Base-by-base conservation (phyloP, 1,140 invertebrate genomes). In the Orius insidiosus region DNA sequence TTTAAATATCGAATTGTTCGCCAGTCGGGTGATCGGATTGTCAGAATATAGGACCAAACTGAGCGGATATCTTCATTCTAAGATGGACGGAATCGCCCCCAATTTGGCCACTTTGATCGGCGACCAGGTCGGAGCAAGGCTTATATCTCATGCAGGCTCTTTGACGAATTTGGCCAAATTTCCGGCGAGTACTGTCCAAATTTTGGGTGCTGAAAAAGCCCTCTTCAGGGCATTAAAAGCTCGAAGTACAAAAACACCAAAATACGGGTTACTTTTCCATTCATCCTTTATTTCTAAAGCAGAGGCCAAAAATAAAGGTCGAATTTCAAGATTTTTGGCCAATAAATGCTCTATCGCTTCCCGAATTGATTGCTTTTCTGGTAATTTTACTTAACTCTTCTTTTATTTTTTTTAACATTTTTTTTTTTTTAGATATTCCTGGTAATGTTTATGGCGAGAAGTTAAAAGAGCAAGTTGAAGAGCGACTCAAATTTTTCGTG, bases 281-380 rank as follows among this genome's bases (percentile, higher is more conserved):
- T 84, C 95, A 1, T 80, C 88, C 53, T 62, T 98, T 5, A 80
- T 99, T 19, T 88, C 86, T 2, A 84, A 93, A 59, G 74, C 80
- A 2, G 83, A 76, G 52, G 71, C 75, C 0, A 89, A 87, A 60
- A 79, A 89, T 49, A 98, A 98, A 61, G 95, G 85, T 1, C 67
- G 92, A 44, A 96, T 98, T 56, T 96, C 92, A 5, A 68, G 95
- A 34, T 97, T 92, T 61, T 67, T 99, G 18, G 94, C 94, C 10
- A 98, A 97, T 62, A 98, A 98, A 67, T 98, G 93, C 60, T 88
- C 92, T 0, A 92, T 99, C 55, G 96, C 96, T 0, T 93, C 90
- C 0, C 73, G 94, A 58, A 93, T 98, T 51, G 95, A 98, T 68
- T 96, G 90, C 58, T 98, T 98, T 65, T 67, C 83, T 47, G 80